Percentiles rank a stretch among this genome's conserved stretches.
Evolutionary conservation across 2,113 vertebrate genomes (phyloP).

Genomic region (Phainopepla nitens): DNA sequence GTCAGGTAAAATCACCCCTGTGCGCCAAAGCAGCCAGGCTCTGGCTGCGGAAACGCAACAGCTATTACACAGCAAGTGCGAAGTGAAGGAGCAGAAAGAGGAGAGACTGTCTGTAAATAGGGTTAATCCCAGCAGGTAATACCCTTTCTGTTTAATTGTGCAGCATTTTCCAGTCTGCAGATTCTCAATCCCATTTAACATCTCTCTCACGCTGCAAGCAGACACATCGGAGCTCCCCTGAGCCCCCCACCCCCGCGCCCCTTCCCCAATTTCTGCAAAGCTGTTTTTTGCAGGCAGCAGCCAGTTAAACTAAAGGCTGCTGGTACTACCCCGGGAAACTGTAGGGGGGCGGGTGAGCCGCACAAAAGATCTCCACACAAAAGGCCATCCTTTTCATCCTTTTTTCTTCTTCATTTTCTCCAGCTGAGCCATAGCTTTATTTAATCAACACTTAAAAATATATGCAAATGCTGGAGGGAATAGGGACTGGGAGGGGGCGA

Average conservation of each 20-base stretch:
- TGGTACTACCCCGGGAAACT: conserved; percentile 26
- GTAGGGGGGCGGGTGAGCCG: conserved; percentile 2
- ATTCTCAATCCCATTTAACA: conserved; percentile 50
- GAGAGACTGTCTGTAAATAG: background rate
- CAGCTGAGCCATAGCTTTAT: conserved; percentile 74
- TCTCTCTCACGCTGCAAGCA: conserved; percentile 8
- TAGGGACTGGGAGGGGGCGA: background rate
- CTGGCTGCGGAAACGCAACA: background rate
- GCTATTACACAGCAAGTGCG: background rate
- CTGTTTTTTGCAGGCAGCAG: conserved; percentile 38
- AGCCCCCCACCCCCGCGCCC: background rate
- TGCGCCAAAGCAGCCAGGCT: background rate
- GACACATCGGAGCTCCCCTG: background rate
- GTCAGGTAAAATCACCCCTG: background rate
- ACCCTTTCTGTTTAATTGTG: conserved; percentile 47
- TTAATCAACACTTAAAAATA: conserved; percentile 46
- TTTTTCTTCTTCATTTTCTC: conserved; percentile 70
- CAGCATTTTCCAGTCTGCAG: conserved; percentile 73
- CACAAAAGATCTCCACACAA: conserved; percentile 77
- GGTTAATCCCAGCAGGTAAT: conserved; percentile 81
- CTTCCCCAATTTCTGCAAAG: background rate
- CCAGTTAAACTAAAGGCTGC: conserved; percentile 45
- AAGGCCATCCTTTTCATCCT: conserved; percentile 77
- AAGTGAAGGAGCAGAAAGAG: conserved; percentile 11
- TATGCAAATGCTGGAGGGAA: background rate